Base-by-base conservation (phyloP, 2,888 invertebrate genomes). In the Encarsia formosa region DNA sequence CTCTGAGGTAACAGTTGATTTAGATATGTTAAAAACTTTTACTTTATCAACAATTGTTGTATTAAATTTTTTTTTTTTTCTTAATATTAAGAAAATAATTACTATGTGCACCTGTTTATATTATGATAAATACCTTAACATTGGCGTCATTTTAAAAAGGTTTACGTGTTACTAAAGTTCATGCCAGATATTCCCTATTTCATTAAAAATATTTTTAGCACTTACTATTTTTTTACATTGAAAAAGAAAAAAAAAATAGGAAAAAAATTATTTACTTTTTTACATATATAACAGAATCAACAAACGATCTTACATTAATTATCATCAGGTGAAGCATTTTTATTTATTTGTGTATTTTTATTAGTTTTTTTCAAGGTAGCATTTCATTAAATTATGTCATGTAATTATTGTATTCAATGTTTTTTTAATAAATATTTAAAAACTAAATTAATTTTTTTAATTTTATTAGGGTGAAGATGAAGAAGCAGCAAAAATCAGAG, bases 401-500 rank as follows among this genome's bases (percentile, higher is more conserved):
- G 40, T 23, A 20, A 16, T 15, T 20, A 29, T 23, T 13, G 31
- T 45, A 15, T 45, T 34, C 15, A 37, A 29, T 43, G 47, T 49
- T 26, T 23, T 22, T 43, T n/a, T 40, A 16, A 29, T 45, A 22
- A 19, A 31, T 5, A 23, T 39, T 24, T 40, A 19, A 23, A 6
- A 19, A 19, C 15, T 19, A 19, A 15, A 11, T 31, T 31, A 15
- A 3, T 23, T 43, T 34, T 34, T 18, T 24, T 42, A 11, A 20
- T 34, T 49, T 11, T n/a, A 23, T 20, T 55, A 86, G 71, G 88
- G 86, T 66, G 85, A 82, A 74, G 81, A 79, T 63, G 88, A 82
- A 59, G 88, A 86, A 57, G 85, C 86, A 50, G 84, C 80, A 56
- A 87, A 81, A 77, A 75, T 87, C 64, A 86, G 83, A 68, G 88